These are phyloP conservation scores for Sinocyclocheilus maitianheensis DNA, from an alignment of 2,113 vertebrate genomes.

Conservation along the genomic window DNA sequence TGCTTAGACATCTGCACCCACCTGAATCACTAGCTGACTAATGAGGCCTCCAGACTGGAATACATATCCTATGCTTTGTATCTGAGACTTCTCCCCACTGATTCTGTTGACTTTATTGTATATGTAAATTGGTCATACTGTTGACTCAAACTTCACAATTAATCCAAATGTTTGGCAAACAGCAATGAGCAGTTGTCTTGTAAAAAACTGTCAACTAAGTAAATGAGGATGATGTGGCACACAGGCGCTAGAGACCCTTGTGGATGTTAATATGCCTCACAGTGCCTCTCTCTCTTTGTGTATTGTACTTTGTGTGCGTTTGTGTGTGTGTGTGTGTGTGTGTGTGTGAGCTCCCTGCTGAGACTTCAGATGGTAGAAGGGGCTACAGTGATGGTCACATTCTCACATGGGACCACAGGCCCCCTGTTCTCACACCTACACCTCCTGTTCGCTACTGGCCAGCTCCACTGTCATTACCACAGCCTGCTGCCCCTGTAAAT, in stretches of 20 bases:
- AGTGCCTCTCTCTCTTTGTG: conserved; percentile 48
- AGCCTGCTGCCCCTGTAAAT: conserved; percentile 54
- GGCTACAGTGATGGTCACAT: conserved; percentile 73
- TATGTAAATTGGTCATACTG: conserved; percentile 59
- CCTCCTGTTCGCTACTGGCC: conserved; percentile 57
- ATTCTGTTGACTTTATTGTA: conserved; percentile 46
- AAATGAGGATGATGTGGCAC: not conserved
- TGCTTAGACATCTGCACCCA: conserved; percentile 56
- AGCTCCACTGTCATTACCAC: conserved; percentile 58
- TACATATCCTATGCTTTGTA: conserved; percentile 48
- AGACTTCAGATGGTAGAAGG: conserved; percentile 77
- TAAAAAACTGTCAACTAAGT: conserved; percentile 21
- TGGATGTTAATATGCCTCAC: conserved; percentile 54
- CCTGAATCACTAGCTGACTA: conserved; percentile 68
- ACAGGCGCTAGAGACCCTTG: conserved; percentile 26
- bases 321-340: not conserved
- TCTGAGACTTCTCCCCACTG: conserved; percentile 40
- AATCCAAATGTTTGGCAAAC: conserved; percentile 16
- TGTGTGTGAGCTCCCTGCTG: conserved; percentile 65
- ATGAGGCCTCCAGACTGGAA: conserved; percentile 31
- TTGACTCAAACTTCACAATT: conserved; percentile 52
- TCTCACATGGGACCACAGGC: conserved; percentile 78
- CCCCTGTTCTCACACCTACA: conserved; percentile 73
- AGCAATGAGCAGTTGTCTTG: conserved; percentile 19
- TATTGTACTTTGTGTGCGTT: not conserved